These are phyloP conservation scores for Rhorus exstirpatorius DNA, from an alignment of 2,888 invertebrate genomes.

Conservation along the genomic window DNA sequence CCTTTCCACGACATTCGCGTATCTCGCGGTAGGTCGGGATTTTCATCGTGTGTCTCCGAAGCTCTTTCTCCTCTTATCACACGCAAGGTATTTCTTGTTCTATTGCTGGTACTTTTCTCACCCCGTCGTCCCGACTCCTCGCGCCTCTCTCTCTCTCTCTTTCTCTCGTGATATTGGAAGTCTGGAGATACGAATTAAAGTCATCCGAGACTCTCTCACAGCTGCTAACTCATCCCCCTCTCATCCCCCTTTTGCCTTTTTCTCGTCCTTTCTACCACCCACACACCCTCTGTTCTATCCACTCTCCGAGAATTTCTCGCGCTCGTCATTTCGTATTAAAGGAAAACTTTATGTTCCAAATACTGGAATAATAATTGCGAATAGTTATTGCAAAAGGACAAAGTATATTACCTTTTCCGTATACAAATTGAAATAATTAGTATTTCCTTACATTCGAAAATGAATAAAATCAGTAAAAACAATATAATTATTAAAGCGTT, in stretches of 20 bases:
- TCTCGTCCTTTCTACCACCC: neutral
- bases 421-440: too few relatives aligned
- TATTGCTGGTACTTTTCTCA: constrained; percentile 26
- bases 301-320: neutral
- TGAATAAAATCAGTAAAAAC: too few relatives aligned
- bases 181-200: constrained; percentile 73
- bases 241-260: neutral
- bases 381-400: neutral
- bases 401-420: too few relatives aligned
- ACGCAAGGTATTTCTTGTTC: constrained; percentile 77
- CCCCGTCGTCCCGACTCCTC: constrained; percentile 35
- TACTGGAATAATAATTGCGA: neutral
- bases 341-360: constrained; percentile 11
- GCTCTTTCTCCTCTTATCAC: constrained; percentile 75
- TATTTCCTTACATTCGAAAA: too few relatives aligned
- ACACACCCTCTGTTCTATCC: neutral
- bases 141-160: neutral
- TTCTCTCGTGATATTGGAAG: constrained; percentile 70
- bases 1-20: constrained; percentile 43
- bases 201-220: constrained; percentile 52
- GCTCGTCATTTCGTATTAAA: constrained; percentile 7
- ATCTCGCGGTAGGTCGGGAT: constrained; percentile 9
- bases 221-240: constrained; percentile 8
- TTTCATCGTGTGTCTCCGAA: constrained; percentile 1
- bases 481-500: too few relatives aligned